Evolutionary conservation across 2,888 invertebrate species (phyloP), one percentile per base, ranked within the genome.

Genomic region (Athripsodes cinereus): DNA sequence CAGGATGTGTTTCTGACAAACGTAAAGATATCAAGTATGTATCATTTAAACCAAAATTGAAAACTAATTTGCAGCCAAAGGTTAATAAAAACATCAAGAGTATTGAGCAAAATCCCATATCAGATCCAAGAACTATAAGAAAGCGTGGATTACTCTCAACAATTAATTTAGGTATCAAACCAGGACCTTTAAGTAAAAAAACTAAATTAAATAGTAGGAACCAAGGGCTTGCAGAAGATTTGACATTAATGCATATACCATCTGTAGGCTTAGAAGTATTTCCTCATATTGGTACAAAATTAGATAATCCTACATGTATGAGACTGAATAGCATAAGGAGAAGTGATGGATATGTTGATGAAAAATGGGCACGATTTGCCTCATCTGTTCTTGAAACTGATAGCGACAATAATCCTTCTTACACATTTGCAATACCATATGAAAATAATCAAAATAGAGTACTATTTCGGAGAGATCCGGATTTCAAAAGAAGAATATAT

Each of bases 371-470:
- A 1, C 74, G 81, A 55, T 82, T 82, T 70, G 79, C 84, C 21
- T 73, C 80, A 53, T 75, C 81, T 16, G 76, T 76, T 46, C 65
- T 84, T 60, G 74, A 74, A 46, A 66, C 69, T 47, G 66, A 67
- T 8, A 65, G 62, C 18, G 55, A 65, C 26, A 56, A 66, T 57
- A 70, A 72, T 60, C 65, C 67, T 34, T 70, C 71, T 19, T 75
- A 82, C 51, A 75, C 75, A 46, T 85, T 87, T 69, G 73, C 79
- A 54, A 71, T 86, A 62, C 74, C 75, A 20, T 87, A 84, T 66
- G 72, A 76, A 61, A 80, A 80, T 68, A 74, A 80, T 67, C 82
- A 84, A 66, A 76, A 76, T 62, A 74, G 74, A 65, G 69, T 86
- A 31, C 68, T 86, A 3, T 81, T 85, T 69, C 75, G 72, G 2